phyloP scores from a whole-genome alignment of 1,140 invertebrate species.

The Drosophila elegans region DNA sequence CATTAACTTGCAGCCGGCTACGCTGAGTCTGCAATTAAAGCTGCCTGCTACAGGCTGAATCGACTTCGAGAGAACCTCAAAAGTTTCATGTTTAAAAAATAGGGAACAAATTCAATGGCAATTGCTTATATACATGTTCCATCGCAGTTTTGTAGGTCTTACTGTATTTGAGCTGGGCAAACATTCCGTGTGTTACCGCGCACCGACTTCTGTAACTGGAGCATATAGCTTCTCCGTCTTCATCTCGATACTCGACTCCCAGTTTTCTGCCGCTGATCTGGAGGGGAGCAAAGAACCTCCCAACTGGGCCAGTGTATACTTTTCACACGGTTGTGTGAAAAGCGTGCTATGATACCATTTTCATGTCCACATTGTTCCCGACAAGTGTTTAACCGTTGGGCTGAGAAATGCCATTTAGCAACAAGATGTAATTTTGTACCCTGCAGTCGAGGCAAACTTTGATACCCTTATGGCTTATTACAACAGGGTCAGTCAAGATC shows the following conservation, averaged over 20 bases:
- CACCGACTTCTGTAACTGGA: constrained; percentile 60
- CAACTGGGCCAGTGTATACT: constrained; percentile 43
- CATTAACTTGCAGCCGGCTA: constrained; percentile 65
- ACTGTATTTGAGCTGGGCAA: constrained; percentile 16
- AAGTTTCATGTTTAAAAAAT: background rate
- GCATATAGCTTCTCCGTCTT: constrained; percentile 37
- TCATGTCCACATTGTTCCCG: constrained; percentile 32
- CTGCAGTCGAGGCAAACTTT: background rate
- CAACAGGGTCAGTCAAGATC: too few species aligned
- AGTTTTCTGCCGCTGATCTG: constrained; percentile 25
- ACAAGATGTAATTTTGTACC: constrained; percentile 20
- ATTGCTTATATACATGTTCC: background rate
- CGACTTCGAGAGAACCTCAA: background rate
- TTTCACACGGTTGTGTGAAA: constrained; percentile 74
- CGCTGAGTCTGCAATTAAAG: constrained; percentile 53
- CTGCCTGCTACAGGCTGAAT: constrained; percentile 4
- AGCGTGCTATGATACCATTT: constrained; percentile 69
- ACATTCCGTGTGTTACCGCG: background rate
- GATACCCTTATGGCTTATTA: background rate
- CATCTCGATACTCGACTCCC: constrained; percentile 13
- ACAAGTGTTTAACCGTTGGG: constrained; percentile 71
- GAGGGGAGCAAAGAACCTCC: constrained; percentile 2
- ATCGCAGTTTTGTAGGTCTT: background rate
- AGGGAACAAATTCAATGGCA: background rate
- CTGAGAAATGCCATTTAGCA: constrained; percentile 33